Evolutionary conservation across 2,888 invertebrate species (phyloP).

Genomic region (Mimachlamys varia): DNA sequence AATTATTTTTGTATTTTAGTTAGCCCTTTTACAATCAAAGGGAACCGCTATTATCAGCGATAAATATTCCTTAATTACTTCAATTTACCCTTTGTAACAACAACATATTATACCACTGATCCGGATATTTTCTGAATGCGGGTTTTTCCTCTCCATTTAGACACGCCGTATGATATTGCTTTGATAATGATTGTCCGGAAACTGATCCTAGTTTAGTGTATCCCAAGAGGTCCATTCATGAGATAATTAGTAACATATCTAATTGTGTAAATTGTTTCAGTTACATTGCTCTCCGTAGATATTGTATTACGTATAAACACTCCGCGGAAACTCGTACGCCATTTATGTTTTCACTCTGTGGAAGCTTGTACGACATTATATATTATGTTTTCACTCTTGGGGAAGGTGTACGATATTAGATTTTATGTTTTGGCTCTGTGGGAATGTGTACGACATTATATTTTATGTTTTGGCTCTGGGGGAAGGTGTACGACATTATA

Average conservation of each 20-base stretch:
- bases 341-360: too few relatives aligned
- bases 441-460: too few relatives aligned
- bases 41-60: background rate
- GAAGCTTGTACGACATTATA: too few relatives aligned
- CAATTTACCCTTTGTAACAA: background rate
- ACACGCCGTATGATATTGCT: slow-evolving; percentile 25
- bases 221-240: background rate
- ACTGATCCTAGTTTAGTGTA: background rate
- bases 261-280: slow-evolving; percentile 5
- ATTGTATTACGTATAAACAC: background rate
- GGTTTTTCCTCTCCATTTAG: slow-evolving; percentile 5
- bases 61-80: background rate
- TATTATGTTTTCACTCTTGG: too few relatives aligned
- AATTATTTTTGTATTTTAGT: slow-evolving; percentile 13
- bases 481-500: too few relatives aligned
- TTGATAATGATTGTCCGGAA: background rate
- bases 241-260: slow-evolving; percentile 12
- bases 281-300: slow-evolving; percentile 11
- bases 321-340: too few relatives aligned
- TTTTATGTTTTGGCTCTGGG: too few relatives aligned
- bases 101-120: background rate
- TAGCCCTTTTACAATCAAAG: slow-evolving; percentile 23
- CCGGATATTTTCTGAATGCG: slow-evolving; percentile 9
- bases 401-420: too few relatives aligned
- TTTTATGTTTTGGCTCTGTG: too few relatives aligned